These are phyloP conservation scores for Lycodopsis pacificus DNA, from an alignment of 2,797 vertebrate species.

Conservation along the genomic window DNA sequence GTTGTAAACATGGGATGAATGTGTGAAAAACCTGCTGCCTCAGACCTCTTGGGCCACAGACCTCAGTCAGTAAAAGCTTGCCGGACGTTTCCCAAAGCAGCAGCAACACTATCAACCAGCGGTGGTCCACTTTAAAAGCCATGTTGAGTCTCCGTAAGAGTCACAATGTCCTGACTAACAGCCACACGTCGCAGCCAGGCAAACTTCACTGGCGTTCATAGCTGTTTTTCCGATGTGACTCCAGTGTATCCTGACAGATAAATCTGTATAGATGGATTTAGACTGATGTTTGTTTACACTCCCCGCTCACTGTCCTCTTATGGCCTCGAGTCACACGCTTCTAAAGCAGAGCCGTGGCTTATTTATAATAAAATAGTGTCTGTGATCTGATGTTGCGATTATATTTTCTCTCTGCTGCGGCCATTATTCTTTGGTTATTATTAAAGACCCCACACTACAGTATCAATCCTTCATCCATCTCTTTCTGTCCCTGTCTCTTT, in stretches of 20 bases:
- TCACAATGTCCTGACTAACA: constrained; percentile 29
- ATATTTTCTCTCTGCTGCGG: constrained; percentile 26
- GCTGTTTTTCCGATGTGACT: constrained; percentile 38
- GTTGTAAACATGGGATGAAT: constrained; percentile 4
- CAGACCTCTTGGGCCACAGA: constrained; percentile 30
- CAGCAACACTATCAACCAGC: constrained; percentile 28
- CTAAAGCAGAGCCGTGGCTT: not conserved
- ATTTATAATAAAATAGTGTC: not conserved
- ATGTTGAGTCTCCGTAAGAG: constrained; percentile 15
- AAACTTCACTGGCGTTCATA: constrained; percentile 31
- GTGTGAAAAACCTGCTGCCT: not conserved
- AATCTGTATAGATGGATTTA: constrained; percentile 21
- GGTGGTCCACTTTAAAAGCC: constrained; percentile 24
- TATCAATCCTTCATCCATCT: constrained; percentile 22
- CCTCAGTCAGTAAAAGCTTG: constrained; percentile 26
- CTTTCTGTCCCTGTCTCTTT: constrained; percentile 19
- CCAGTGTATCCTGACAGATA: constrained; percentile 34
- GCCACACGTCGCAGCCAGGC: constrained; percentile 20
- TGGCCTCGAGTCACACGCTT: constrained; percentile 15
- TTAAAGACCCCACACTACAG: constrained; percentile 23
- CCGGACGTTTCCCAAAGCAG: constrained; percentile 49
- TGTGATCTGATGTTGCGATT: constrained; percentile 6
- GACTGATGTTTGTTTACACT: constrained; percentile 31
- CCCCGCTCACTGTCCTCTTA: constrained; percentile 11
- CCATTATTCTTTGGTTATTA: constrained; percentile 32